A percentile compares a stretch with the other conserved stretches of the same genome.
Evolutionary conservation across 2,797 vertebrate species (phyloP).

Genomic region (Myotis myotis): DNA sequence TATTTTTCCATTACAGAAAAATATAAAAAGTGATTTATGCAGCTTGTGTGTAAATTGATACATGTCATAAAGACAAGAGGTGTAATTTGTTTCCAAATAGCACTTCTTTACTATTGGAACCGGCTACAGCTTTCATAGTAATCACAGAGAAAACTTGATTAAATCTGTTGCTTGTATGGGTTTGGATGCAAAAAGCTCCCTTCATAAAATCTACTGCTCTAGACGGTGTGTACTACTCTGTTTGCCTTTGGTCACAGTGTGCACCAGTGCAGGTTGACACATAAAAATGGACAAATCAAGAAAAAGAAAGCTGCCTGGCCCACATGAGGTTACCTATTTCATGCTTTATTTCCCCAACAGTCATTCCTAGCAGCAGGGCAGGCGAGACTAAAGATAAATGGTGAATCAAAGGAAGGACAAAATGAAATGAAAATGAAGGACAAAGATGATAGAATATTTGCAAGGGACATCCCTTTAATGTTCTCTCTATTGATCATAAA

Average conservation of each 20-base stretch:
- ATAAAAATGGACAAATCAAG: conserved; percentile 61
- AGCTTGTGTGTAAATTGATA: conserved; percentile 71
- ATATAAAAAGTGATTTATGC: conserved; percentile 68
- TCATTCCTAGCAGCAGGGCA: conserved; percentile 52
- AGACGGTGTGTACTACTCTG: conserved; percentile 1
- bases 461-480: conserved; percentile 37
- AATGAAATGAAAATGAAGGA: conserved; percentile 64
- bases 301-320: conserved; percentile 36
- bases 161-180: conserved; percentile 36
- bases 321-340: conserved; percentile 48
- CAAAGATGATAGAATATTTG: conserved; percentile 53
- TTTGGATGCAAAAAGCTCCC: conserved; percentile 46
- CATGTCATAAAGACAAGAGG: conserved; percentile 68
- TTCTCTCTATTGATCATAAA: conserved; percentile 56
- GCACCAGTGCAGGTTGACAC: conserved; percentile 13
- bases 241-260: conserved; percentile 24
- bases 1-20: conserved; percentile 71
- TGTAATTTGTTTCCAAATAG: conserved; percentile 71
- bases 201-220: conserved; percentile 40
- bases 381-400: conserved; percentile 38
- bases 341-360: conserved; percentile 67
- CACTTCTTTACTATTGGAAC: conserved; percentile 56
- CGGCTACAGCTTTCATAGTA: conserved; percentile 63
- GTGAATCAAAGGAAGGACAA: conserved; percentile 63
- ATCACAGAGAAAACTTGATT: conserved; percentile 61